Percentiles rank a stretch among this genome's conserved stretches.
Evolutionary conservation across 2,888 invertebrate species (phyloP).

Genomic region (Cybosia mesomella): DNA sequence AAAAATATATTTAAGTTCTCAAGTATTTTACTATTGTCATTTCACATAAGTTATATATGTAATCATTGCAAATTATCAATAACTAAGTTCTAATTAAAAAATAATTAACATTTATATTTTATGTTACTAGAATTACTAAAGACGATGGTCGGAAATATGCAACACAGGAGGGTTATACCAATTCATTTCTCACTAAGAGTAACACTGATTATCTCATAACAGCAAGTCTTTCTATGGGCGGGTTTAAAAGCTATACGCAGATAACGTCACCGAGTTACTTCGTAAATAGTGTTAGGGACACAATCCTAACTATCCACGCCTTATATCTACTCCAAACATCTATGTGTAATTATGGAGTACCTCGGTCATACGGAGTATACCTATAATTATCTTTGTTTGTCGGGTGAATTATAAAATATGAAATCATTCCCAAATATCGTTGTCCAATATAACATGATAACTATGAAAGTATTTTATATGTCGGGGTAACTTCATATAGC

Average conservation of each 20-base stretch:
- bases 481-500: too few relatives aligned
- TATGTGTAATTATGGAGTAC: neutral
- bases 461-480: neutral
- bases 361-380: constrained; percentile 3
- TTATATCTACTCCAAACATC: constrained; percentile 5
- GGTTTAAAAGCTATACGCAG: neutral
- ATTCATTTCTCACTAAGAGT: neutral
- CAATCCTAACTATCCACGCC: neutral
- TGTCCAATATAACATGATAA: constrained; percentile 1
- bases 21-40: neutral
- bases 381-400: neutral
- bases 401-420: neutral
- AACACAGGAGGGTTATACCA: neutral
- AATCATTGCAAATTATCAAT: neutral
- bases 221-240: neutral
- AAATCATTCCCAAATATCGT: neutral
- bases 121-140: neutral
- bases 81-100: neutral
- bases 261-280: neutral
- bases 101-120: neutral
- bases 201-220: neutral
- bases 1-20: neutral
- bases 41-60: neutral
- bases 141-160: neutral
- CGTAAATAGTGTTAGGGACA: neutral